phyloP scores from a whole-genome alignment of 2,113 vertebrate genomes.

The Amblyornis subalaris region DNA sequence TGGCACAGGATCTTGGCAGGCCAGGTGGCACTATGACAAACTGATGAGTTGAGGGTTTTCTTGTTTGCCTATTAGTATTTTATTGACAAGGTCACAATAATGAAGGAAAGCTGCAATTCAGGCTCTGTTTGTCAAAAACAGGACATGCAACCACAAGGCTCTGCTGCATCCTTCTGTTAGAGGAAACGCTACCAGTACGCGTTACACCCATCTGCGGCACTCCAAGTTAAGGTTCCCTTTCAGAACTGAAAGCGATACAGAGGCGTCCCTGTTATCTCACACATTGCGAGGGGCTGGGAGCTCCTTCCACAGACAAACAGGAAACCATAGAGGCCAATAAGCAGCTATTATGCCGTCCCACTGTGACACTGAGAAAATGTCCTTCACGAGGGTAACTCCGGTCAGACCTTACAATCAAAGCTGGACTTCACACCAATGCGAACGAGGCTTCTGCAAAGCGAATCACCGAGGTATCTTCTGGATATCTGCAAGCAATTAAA shows the following conservation, averaged over 20 bases:
- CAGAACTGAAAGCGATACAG: fast-evolving
- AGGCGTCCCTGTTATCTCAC: background rate
- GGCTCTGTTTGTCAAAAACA: background rate
- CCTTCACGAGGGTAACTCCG: background rate
- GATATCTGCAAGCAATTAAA: fast-evolving
- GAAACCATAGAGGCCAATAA: background rate
- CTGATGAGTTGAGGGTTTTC: background rate
- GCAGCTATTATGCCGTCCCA: background rate
- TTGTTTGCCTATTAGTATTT: background rate
- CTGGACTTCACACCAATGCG: background rate
- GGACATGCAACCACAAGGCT: background rate
- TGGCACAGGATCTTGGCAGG: background rate
- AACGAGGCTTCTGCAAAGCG: background rate
- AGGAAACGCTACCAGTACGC: fast-evolving
- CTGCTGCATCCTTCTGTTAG: background rate
- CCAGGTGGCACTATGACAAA: background rate
- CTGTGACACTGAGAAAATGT: background rate
- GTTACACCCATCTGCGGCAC: background rate
- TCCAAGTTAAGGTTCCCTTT: too few relatives aligned
- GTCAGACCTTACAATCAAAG: background rate
- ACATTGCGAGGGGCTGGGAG: background rate
- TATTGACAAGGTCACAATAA: background rate
- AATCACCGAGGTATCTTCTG: fast-evolving
- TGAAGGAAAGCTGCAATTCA: background rate
- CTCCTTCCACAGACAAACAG: background rate